Evolutionary conservation across 2,888 invertebrate species (phyloP).

Genomic region (Lordiphosa andalusiaca): DNA sequence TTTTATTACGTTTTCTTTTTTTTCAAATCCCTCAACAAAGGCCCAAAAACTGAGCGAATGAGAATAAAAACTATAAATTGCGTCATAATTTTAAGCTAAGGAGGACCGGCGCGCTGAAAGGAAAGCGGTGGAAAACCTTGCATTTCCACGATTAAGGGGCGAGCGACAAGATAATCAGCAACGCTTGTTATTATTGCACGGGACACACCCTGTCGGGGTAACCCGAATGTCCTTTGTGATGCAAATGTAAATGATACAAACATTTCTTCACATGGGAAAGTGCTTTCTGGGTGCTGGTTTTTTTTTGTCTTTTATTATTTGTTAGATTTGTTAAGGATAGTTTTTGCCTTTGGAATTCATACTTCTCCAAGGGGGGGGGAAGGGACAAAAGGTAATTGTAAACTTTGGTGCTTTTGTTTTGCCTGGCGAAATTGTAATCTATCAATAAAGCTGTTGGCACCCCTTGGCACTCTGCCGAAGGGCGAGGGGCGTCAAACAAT

Average conservation of each 20-base stretch:
- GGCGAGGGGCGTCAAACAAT: slow-evolving; percentile 12
- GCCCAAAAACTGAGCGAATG: slow-evolving; percentile 9
- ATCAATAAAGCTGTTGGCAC: slow-evolving; percentile 55
- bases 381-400: slow-evolving; percentile 60
- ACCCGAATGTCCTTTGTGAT: slow-evolving; percentile 25
- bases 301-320: slow-evolving; percentile 31
- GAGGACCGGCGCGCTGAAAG: slow-evolving; percentile 6
- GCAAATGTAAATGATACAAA: slow-evolving; percentile 24
- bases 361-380: neutral
- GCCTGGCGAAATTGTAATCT: slow-evolving; percentile 63
- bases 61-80: slow-evolving; percentile 69
- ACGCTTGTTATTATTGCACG: slow-evolving; percentile 39
- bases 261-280: slow-evolving; percentile 47
- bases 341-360: slow-evolving; percentile 32
- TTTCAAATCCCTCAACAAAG: slow-evolving; percentile 49
- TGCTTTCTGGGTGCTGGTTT: slow-evolving; percentile 72
- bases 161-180: slow-evolving; percentile 21
- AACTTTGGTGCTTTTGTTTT: slow-evolving; percentile 51
- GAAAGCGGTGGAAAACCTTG: slow-evolving; percentile 51
- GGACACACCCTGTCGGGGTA: slow-evolving; percentile 30
- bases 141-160: slow-evolving; percentile 24
- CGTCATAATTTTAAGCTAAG: slow-evolving; percentile 61
- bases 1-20: slow-evolving; percentile 1
- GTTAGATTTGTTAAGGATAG: too few species aligned
- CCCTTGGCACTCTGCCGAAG: slow-evolving; percentile 28